Evolutionary conservation across 2,113 vertebrate genomes (phyloP), one percentile per base, ranked within the genome.

Genomic region (Hemibagrus wyckioides): DNA sequence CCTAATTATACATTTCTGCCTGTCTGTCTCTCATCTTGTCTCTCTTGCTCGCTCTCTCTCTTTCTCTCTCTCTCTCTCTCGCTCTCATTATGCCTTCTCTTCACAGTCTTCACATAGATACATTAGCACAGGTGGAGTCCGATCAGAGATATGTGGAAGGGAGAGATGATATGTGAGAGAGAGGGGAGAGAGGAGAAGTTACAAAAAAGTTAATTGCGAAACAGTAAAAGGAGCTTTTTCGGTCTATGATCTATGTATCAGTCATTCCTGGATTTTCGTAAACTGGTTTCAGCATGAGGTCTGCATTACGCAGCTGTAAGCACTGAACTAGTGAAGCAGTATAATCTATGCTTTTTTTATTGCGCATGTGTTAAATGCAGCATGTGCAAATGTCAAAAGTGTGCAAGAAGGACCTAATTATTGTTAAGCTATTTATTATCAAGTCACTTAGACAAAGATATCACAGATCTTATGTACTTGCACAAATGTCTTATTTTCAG

Each of bases 1-100:
- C 95, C 95, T 95, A 96, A 95, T 95, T 95, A 96, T 95, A 93
- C 94, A 94, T 95, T 94, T 94, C 94, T 95, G 93, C 92, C 93
- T 94, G 94, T 94, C 95, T 94, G 93, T 95, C 94, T 94, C 93
- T 92, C 91, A 90, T 94, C 17, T 17, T 57, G 54, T 91, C 92
- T 95, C 93, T 92, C 94, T 93, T 93, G 93, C 91, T 91, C 92
- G 90, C 93, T 92, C 92, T 90, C 85, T 71, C 56, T 61, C 56
- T 85, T 71, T 75, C 92, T 92, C 92, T 89, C 86, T 50, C 80
- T 88, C 92, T 92, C 90, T 93, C 91, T 92, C 93, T 94, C 91
- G 92, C 90, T 92, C 94, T 95, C 93, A 94, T 94, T 95, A 95
- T 94, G 90, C 89, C 92, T 90, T 93, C 93, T 92, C 92, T 92